Evolutionary conservation across 2,888 invertebrate species (phyloP).

Genomic region (Metallyticus violacea): DNA sequence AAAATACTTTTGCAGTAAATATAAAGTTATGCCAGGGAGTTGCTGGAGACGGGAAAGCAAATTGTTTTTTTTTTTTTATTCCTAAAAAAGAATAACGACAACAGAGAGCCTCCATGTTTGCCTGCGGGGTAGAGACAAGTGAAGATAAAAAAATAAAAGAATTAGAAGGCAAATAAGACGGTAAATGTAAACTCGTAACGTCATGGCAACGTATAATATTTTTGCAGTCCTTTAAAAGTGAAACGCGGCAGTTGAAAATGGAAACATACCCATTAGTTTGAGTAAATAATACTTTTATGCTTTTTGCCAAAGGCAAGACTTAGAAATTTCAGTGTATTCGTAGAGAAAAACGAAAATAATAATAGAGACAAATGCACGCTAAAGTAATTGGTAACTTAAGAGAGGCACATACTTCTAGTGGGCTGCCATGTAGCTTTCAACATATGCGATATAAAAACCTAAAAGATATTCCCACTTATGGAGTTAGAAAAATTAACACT

Average conservation of each 20-base stretch:
- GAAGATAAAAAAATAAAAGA: neutral
- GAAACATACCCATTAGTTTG: neutral
- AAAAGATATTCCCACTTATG: too few relatives aligned
- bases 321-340: neutral
- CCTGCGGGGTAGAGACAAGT: neutral
- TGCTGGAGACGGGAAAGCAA: neutral
- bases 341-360: neutral
- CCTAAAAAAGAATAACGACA: neutral
- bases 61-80: neutral
- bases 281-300: neutral
- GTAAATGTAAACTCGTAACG: neutral
- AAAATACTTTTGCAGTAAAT: neutral
- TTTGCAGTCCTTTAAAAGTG: neutral
- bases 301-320: neutral
- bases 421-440: neutral
- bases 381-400: neutral
- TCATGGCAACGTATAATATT: neutral
- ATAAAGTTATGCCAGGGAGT: neutral
- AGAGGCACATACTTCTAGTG: neutral
- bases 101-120: neutral
- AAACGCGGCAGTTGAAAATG: neutral
- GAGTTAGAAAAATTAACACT: too few relatives aligned
- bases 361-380: neutral
- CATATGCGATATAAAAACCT: neutral
- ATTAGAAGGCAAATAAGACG: neutral